These are phyloP conservation scores for Cromileptes altivelis DNA, from an alignment of 2,113 vertebrate species.

Conservation along the genomic window DNA sequence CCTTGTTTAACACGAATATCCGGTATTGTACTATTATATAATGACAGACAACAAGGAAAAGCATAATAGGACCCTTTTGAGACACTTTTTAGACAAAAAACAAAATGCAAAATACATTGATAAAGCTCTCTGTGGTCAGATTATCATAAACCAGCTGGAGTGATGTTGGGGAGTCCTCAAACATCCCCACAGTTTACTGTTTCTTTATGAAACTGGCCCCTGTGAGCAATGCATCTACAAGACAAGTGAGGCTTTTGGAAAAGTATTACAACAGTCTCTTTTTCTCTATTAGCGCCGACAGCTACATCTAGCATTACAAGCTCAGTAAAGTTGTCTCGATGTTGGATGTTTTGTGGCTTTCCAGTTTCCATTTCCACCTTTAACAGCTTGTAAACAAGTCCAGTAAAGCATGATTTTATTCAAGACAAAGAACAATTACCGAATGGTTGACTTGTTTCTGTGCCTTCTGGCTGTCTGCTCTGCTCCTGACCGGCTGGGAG, in stretches of 20 bases:
- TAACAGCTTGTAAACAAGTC: background rate
- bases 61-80: no score
- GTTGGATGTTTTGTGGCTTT: background rate
- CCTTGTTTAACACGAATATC: no score
- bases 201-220: background rate
- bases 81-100: no score
- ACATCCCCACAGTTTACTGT: background rate
- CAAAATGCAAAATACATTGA: no score
- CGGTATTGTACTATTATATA: no score
- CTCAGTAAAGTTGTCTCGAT: background rate
- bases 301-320: background rate
- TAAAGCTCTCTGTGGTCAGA: no score
- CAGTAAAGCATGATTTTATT: background rate
- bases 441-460: background rate
- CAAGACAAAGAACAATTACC: background rate
- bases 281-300: background rate
- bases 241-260: background rate
- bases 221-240: background rate
- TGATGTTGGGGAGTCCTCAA: no score
- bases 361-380: background rate
- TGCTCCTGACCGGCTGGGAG: background rate
- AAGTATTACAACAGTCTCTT: background rate
- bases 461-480: slow-evolving; percentile 10
- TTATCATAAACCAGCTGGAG: no score
- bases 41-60: no score